Percentiles rank a stretch among this genome's conserved stretches.
Conservation (phyloP, 2,888 invertebrate species). For the Leptura quadrifasciata region DNA sequence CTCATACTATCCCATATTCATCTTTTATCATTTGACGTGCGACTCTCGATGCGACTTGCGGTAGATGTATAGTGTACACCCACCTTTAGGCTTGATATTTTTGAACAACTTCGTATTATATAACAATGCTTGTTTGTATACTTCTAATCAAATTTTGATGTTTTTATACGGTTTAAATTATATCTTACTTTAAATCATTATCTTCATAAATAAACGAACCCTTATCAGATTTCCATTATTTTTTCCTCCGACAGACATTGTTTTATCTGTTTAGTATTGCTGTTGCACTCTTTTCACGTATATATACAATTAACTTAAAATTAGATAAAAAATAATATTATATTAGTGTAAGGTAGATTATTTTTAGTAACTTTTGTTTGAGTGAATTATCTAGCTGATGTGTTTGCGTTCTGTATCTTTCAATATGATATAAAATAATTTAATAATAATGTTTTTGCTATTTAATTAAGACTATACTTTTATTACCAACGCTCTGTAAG, state of each 20-base stretch:
- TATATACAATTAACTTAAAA: conserved; percentile 20
- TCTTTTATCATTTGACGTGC: too few species aligned
- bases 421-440: too few species aligned
- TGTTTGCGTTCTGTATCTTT: conserved; percentile 1
- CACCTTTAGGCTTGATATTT: too few species aligned
- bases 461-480: neutral
- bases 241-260: conserved; percentile 14
- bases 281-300: conserved; percentile 1
- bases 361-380: conserved; percentile 16
- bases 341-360: conserved; percentile 19
- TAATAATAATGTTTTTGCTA: conserved; percentile 10
- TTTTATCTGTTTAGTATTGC: conserved; percentile 17
- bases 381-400: conserved; percentile 29
- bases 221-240: conserved; percentile 31
- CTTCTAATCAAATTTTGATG: conserved; percentile 30
- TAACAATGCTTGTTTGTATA: neutral
- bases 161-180: conserved; percentile 22
- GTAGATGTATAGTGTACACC: too few species aligned
- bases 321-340: conserved; percentile 34
- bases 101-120: neutral
- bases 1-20: too few species aligned
- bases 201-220: conserved; percentile 10
- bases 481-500: neutral
- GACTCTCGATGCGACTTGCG: too few species aligned
- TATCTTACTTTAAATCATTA: conserved; percentile 23